Percentiles rank a stretch among this genome's conserved stretches.
These are phyloP conservation scores for Lutraria rhynchaena DNA, from an alignment of 1,140 invertebrate genomes.

Conservation along the genomic window DNA sequence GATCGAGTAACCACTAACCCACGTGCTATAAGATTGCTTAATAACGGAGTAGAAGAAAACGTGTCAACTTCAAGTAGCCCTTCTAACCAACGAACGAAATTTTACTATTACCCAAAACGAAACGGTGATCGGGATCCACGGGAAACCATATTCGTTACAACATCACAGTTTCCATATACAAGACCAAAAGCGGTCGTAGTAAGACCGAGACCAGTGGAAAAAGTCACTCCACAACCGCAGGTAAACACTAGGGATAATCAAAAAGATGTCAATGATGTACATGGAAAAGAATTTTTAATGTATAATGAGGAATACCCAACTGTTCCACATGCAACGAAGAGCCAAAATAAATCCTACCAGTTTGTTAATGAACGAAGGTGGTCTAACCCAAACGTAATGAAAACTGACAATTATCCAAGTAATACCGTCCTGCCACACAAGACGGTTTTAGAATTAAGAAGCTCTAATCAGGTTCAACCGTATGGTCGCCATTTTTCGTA, in stretches of 20 bases:
- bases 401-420: not conserved
- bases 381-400: not conserved
- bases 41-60: not conserved
- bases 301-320: not conserved
- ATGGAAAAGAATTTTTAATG: not conserved
- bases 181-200: constrained; percentile 47
- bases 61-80: not conserved
- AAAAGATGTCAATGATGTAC: not conserved
- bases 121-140: not conserved
- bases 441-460: not conserved
- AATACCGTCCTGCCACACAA: constrained; percentile 19
- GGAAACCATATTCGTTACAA: constrained; percentile 17
- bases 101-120: not conserved
- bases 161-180: constrained; percentile 43
- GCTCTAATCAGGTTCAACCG: constrained; percentile 12
- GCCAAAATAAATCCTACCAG: not conserved
- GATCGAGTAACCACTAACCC: not conserved
- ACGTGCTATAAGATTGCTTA: not conserved
- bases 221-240: not conserved
- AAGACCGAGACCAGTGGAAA: constrained; percentile 11
- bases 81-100: not conserved
- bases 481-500: constrained; percentile 30
- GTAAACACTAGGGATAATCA: not conserved
- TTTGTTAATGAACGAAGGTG: constrained; percentile 40
- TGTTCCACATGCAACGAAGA: not conserved